These are phyloP conservation scores for Nyctibius bracteatus DNA, from an alignment of 2,113 vertebrate species.

Conservation along the genomic window DNA sequence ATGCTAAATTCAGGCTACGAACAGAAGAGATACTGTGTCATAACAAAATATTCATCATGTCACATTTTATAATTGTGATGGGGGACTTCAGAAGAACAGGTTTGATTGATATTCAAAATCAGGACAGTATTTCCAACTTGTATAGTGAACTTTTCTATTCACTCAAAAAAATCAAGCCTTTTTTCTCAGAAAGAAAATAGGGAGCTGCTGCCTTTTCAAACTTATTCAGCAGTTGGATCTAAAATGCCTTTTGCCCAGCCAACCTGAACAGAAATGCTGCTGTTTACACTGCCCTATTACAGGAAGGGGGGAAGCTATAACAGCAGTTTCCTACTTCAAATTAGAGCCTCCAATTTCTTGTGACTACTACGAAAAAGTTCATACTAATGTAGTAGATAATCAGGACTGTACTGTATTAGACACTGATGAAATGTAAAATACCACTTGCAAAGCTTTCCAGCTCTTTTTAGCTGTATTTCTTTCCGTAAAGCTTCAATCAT, in stretches of 20 bases:
- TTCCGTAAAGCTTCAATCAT: too few species aligned
- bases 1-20: not conserved
- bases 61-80: not conserved
- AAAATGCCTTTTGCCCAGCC: not conserved
- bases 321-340: not conserved
- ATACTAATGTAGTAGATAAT: not conserved
- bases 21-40: not conserved
- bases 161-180: not conserved
- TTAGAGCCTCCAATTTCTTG: not conserved
- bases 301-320: not conserved
- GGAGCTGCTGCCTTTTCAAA: not conserved
- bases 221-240: not conserved
- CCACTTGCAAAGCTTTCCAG: not conserved
- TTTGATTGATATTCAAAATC: not conserved
- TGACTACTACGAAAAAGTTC: not conserved
- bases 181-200: not conserved
- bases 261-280: not conserved
- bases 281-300: not conserved
- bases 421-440: not conserved
- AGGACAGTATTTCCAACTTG: not conserved
- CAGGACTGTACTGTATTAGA: not conserved
- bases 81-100: not conserved
- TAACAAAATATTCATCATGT: not conserved
- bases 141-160: not conserved
- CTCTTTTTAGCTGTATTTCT: not conserved